A percentile compares a stretch with the other conserved stretches of the same genome.
Conservation (phyloP, 2,888 invertebrate species). For the Drosophila seclusa region DNA sequence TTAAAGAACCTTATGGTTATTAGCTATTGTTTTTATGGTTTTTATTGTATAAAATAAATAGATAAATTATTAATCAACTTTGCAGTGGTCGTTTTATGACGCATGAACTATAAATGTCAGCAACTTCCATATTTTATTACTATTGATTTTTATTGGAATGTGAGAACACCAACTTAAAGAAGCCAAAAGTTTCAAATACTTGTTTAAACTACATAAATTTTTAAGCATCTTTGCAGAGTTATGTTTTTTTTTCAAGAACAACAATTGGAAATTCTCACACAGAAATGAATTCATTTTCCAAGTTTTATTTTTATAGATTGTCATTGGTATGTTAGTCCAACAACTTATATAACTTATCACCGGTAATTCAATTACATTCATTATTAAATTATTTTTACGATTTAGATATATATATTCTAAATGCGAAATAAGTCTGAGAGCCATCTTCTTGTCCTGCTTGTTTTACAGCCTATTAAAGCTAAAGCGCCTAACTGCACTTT, state of each 20-base stretch:
- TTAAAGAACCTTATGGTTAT: neutral
- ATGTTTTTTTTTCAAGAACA: neutral
- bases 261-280: neutral
- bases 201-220: neutral
- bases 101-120: neutral
- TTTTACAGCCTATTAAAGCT: constrained; percentile 4
- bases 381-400: neutral
- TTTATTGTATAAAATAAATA: neutral
- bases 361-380: neutral
- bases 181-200: neutral
- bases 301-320: neutral
- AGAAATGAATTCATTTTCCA: neutral
- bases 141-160: neutral
- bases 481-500: constrained; percentile 2
- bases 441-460: no score
- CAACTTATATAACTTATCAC: neutral
- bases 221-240: neutral
- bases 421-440: neutral
- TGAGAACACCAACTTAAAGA: neutral
- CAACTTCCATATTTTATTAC: neutral
- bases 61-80: neutral
- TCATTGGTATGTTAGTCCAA: neutral
- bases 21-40: rapidly evolving
- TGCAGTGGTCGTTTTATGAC: neutral
- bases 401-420: neutral